These are phyloP conservation scores for Bursaphelenchus okinawaensis DNA, from an alignment of 2,888 invertebrate genomes.

Conservation along the genomic window DNA sequence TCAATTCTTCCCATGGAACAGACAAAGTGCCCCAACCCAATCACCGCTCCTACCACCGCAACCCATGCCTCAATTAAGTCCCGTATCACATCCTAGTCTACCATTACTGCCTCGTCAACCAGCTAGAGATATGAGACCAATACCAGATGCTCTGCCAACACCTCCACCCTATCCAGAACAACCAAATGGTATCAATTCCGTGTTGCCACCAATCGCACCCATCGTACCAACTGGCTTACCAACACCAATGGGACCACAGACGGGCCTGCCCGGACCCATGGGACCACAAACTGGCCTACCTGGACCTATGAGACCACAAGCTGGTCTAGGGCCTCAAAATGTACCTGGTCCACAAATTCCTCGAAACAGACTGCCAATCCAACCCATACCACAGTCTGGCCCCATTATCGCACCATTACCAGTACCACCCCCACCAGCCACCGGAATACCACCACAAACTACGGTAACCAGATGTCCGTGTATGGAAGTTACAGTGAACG, in stretches of 20 bases:
- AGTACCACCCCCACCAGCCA: too few relatives aligned
- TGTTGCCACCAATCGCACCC: background rate
- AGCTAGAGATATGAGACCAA: too few relatives aligned
- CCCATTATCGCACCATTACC: background rate
- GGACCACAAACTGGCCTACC: background rate
- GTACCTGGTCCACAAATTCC: too few relatives aligned
- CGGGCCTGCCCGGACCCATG: background rate
- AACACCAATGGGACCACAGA: too few relatives aligned
- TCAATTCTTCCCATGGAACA: conserved; percentile 16
- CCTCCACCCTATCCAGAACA: background rate
- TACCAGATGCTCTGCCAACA: too few relatives aligned
- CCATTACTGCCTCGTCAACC: background rate
- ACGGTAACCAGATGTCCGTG: conserved; percentile 7
- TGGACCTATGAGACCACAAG: background rate
- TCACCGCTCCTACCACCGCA: background rate
- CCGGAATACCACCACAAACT: too few relatives aligned
- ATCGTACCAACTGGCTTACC: too few relatives aligned
- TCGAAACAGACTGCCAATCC: too few relatives aligned
- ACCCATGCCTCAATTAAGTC: background rate
- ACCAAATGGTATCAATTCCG: background rate
- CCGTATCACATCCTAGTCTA: background rate
- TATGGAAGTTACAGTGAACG: conserved; percentile 11
- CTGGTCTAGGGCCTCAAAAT: too few relatives aligned
- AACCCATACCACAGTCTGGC: too few relatives aligned
- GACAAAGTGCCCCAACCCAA: background rate